Evolutionary conservation across 2,888 invertebrate genomes (phyloP), one percentile per base, ranked within the genome.

Genomic region (Falcaria lacertinaria): DNA sequence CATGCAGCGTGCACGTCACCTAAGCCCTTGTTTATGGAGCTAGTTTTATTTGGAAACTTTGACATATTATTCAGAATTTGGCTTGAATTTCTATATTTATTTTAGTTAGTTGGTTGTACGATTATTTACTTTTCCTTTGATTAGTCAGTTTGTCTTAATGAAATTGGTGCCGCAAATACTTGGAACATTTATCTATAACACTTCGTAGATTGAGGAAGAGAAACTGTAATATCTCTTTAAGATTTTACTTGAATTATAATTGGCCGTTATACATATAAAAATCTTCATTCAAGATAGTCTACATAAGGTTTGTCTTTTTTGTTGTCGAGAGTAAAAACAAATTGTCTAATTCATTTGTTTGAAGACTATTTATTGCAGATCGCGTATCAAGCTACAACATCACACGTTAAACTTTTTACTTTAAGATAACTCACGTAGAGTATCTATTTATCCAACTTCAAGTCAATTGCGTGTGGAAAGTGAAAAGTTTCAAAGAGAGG

Each of bases 391-490:
- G 6, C 28, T 2, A 11, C 11, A 7, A 11, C 11, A 11, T 11
- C 22, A 22, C 5, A 2, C 6, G 7, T 22, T 6, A 22, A 28
- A 28, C 28, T 28, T 28, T 28, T 3, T 11, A 28, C 28, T 28
- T 28, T 11, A 11, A 54, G 46, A 47, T 47, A 54, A 57, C 53
- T 59, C 52, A 58, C 55, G 60, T 48, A 52, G 50, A 50, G 63
- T 60, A 57, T 57, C 62, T 65, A 62, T 68, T 64, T 69, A 66
- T 62, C 60, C 53, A 47, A 46, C 50, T 54, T 51, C 54, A 60
- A 68, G 65, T 74, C 75, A 76, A 74, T 75, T 73, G 73, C 58
- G 70, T 60, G 73, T 64, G 63, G 73, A 70, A 72, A 78, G 77
- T 75, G 69, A 71, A 76, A 77, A 77, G 78, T 78, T 78, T 70